A percentile compares a stretch with the other conserved stretches of the same genome.
phyloP scores from a whole-genome alignment of 2,888 invertebrate genomes.

The Stenodera caucasica region DNA sequence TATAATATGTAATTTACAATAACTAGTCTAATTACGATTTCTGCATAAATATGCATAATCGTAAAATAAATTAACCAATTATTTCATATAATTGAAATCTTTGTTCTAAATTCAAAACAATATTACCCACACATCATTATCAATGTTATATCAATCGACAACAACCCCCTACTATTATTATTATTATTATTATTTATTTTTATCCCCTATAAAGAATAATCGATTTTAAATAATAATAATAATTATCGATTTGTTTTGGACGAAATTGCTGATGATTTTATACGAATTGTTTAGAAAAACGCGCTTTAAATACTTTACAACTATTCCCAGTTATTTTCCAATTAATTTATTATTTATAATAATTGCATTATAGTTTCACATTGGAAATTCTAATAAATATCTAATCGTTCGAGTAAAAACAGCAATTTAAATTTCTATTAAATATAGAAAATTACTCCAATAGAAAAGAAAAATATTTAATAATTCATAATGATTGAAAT shows the following conservation, averaged over 20 bases:
- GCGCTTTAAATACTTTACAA: background rate
- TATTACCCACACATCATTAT: no score
- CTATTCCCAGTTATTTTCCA: background rate
- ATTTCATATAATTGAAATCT: slow-evolving; percentile 16
- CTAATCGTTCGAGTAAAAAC: slow-evolving; percentile 3
- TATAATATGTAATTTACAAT: slow-evolving; percentile 20
- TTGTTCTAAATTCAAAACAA: no score
- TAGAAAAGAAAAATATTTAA: background rate
- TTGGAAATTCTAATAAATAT: slow-evolving; percentile 6
- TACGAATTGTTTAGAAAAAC: no score
- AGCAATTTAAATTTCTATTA: slow-evolving; percentile 2
- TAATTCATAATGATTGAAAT: background rate
- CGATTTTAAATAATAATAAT: no score
- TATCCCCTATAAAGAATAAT: no score
- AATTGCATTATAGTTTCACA: slow-evolving; percentile 5
- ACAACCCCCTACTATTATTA: no score
- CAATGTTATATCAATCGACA: no score
- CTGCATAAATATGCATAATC: slow-evolving; percentile 18
- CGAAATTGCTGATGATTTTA: no score
- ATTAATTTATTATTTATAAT: slow-evolving; percentile 9
- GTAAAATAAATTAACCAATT: slow-evolving; percentile 15
- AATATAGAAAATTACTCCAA: background rate
- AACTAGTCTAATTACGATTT: slow-evolving; percentile 16
- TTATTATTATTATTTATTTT: no score
- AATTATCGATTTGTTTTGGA: no score